Percentiles rank a stretch among this genome's conserved stretches.
Evolutionary conservation across 2,113 vertebrate genomes (phyloP).

Genomic region (Hemiscyllium ocellatum): DNA sequence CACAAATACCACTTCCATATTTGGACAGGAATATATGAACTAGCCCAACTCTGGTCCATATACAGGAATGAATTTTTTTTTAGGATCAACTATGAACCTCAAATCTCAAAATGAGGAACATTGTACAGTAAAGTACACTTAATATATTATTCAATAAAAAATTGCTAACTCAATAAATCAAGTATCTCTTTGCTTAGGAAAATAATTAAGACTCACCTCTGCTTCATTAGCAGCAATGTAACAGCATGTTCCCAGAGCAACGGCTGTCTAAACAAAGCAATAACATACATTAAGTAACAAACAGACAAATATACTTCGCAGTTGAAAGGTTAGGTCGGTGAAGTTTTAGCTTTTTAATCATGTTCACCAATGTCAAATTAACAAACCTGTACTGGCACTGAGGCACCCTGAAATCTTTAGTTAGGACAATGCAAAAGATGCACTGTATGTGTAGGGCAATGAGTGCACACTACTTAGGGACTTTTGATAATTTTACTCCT

Average conservation of each 20-base stretch:
- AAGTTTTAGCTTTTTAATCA: not conserved
- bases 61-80: not conserved
- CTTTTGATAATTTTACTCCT: not conserved
- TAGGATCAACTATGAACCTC: not conserved
- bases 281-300: not conserved
- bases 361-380: not conserved
- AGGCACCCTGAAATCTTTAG: not conserved
- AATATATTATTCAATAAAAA: not conserved
- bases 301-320: not conserved
- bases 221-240: constrained; percentile 77
- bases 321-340: too few relatives aligned
- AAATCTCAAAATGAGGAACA: not conserved
- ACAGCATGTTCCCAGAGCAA: constrained; percentile 81
- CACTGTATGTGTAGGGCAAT: not conserved
- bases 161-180: not conserved
- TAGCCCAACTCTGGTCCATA: not conserved
- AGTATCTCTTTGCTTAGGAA: not conserved
- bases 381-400: not conserved
- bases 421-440: not conserved
- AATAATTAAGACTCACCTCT: constrained; percentile 64
- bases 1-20: not conserved
- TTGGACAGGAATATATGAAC: not conserved
- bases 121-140: not conserved
- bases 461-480: not conserved
- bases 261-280: constrained; percentile 68